Conservation (phyloP, 2,113 vertebrate genomes). For the Ovis canadensis region DNA sequence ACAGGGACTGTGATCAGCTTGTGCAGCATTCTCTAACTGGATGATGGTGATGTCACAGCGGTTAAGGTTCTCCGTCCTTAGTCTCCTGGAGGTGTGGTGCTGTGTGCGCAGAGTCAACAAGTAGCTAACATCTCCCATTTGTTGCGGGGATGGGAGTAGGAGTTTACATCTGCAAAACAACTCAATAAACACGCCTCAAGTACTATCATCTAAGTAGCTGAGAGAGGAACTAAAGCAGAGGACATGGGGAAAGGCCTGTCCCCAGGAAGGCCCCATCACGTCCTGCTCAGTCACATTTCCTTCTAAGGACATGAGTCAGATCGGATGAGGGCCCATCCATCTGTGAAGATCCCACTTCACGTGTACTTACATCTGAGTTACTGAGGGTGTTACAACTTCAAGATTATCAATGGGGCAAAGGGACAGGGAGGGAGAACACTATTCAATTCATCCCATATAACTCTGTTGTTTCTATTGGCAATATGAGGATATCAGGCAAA, state of each 20-base stretch:
- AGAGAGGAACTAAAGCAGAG: neutral
- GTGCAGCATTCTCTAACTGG: neutral
- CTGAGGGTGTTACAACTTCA: neutral
- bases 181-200: neutral
- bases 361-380: neutral
- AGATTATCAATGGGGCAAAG: neutral
- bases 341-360: neutral
- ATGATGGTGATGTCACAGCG: neutral
- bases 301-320: neutral
- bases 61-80: neutral
- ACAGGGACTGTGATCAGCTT: neutral
- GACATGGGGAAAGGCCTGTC: neutral
- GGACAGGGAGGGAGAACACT: too few relatives aligned
- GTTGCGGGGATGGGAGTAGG: neutral
- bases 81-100: neutral
- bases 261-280: neutral
- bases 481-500: neutral
- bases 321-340: neutral
- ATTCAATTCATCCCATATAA: neutral
- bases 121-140: neutral
- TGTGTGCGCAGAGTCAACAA: neutral
- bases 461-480: neutral
- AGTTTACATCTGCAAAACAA: neutral
- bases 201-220: neutral
- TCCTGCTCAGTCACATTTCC: neutral